A percentile compares a stretch with the other conserved stretches of the same genome.
phyloP scores from a whole-genome alignment of 2,888 invertebrate genomes.

The Diadegma fenestrale region DNA sequence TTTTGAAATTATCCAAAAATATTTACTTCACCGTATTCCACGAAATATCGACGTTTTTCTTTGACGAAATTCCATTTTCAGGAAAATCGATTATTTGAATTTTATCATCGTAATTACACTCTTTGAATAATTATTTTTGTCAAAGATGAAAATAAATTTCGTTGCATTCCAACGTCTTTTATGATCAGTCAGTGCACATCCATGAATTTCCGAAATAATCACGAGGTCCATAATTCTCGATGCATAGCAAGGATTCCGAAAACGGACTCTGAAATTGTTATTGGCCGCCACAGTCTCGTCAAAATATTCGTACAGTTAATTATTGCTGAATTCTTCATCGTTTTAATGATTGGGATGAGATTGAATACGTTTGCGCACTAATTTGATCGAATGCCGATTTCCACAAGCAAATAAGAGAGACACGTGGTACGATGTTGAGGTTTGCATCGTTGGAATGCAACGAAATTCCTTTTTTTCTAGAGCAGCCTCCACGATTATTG shows the following conservation, averaged over 20 bases:
- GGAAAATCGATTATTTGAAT: too few species aligned
- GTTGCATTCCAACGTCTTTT: too few species aligned
- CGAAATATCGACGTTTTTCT: too few species aligned
- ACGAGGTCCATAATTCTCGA: not conserved
- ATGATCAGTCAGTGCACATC: not conserved
- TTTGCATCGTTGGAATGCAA: too few species aligned
- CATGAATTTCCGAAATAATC: not conserved
- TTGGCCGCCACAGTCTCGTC: not conserved
- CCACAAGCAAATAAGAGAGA: not conserved
- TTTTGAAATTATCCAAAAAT: too few species aligned
- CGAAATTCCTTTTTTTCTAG: too few species aligned
- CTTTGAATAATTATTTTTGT: too few species aligned
- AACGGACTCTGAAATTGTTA: not conserved
- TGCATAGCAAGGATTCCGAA: not conserved
- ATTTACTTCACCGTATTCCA: too few species aligned
- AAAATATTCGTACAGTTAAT: not conserved
- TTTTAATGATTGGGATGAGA: not conserved
- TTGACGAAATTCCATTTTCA: too few species aligned
- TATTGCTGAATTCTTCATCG: not conserved
- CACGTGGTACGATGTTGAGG: not conserved
- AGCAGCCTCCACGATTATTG: too few species aligned
- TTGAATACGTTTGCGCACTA: not conserved
- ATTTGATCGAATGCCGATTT: not conserved
- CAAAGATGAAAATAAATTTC: too few species aligned
- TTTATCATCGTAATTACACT: too few species aligned